A percentile compares a stretch with the other conserved stretches of the same genome.
These are phyloP conservation scores for Sebastes hopkinsi DNA, from an alignment of 2,797 vertebrate genomes.

Conservation along the genomic window DNA sequence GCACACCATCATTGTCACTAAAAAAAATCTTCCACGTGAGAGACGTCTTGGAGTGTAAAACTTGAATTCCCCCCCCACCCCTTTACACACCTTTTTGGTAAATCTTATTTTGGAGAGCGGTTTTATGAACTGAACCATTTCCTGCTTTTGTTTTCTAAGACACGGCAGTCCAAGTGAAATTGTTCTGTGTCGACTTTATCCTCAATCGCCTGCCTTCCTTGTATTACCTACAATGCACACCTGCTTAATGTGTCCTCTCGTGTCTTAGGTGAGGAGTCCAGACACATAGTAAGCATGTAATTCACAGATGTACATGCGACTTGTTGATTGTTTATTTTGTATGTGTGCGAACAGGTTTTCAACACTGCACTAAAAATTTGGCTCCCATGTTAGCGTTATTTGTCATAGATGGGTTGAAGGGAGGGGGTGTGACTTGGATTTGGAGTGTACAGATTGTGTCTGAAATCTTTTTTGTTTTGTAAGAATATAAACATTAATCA, in stretches of 20 bases:
- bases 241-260: conserved; percentile 70
- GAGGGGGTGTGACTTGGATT: conserved; percentile 55
- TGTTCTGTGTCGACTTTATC: conserved; percentile 52
- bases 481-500: conserved; percentile 82
- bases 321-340: conserved; percentile 72
- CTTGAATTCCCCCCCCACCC: conserved; percentile 56
- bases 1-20: conserved; percentile 53
- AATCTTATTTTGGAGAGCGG: conserved; percentile 28
- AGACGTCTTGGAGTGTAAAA: conserved; percentile 68
- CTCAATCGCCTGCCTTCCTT: conserved; percentile 64
- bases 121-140: conserved; percentile 53
- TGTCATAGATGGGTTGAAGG: conserved; percentile 63
- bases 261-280: conserved; percentile 70
- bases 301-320: conserved; percentile 71
- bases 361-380: conserved; percentile 84
- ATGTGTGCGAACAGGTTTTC: conserved; percentile 76
- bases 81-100: conserved; percentile 41
- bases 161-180: conserved; percentile 46
- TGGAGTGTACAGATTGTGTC: conserved; percentile 71
- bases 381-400: conserved; percentile 71
- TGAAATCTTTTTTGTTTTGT: conserved; percentile 75
- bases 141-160: conserved; percentile 49
- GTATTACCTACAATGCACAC: conserved; percentile 71
- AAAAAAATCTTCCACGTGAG: conserved; percentile 64
- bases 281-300: conserved; percentile 76